Base-by-base conservation (phyloP, 2,797 vertebrate species). In the Allobates femoralis region DNA sequence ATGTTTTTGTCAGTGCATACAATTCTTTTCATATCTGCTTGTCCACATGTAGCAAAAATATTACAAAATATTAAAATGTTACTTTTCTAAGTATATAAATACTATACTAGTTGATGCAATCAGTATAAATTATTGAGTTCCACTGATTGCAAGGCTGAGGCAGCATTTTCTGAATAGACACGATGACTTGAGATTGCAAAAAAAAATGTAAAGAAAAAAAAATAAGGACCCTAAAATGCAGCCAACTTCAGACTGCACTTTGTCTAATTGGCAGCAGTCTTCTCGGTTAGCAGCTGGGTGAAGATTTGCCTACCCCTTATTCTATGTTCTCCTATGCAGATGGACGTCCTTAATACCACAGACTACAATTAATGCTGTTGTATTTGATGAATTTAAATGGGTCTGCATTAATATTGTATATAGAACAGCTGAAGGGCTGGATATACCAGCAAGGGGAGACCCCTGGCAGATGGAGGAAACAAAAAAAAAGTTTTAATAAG, bases 401-500 rank as follows among this genome's bases (percentile, higher is more conserved):
- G 93, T 94, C 60, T 93, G 95, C 96, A 98, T 98, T 96, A 97
- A 98, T 97, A 97, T 97, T 98, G 95, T 94, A 98, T 97, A 95
- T 93, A 93, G 94, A 95, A 95, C 97, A 99, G 97, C 97, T 98
- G 97, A 98, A 92, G 94, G 89, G 94, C 90, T 90, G 92, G 81
- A 91, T 91, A 94, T 92, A 89, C 94, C 95, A 90, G 93, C 94
- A 91, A 90, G 90, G 89, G 90, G 94, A 94, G 94, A 94, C 96
- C 94, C 94, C 95, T 94, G 96, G 97, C 97, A 99, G 97, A 99
- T 99, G 97, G 97, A 97, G 95, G 93, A 95, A 95, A 95, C 95
- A 95, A 94, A 95, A 92, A 95, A 95, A 94, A 79, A 90, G 95
- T 96, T 95, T 93, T 95, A 95, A 95, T 96, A 95, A 94, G 94